Evolutionary conservation across 2,797 vertebrate species (phyloP), one percentile per base, ranked within the genome.

Genomic region (Synaphobranchus kaupii): DNA sequence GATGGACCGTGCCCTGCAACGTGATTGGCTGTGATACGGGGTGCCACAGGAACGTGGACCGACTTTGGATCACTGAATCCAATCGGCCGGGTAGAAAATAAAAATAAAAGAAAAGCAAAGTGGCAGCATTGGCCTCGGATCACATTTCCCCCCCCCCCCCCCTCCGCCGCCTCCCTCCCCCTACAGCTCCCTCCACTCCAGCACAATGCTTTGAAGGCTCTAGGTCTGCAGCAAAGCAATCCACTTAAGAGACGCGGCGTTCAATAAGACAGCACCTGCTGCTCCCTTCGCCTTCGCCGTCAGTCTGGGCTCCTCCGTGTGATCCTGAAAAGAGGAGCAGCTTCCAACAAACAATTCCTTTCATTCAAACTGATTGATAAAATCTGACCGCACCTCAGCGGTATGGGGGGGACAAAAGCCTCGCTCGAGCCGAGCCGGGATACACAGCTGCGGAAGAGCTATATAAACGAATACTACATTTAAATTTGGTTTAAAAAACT

Each of bases 111-210:
- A 83, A 52, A 71, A 90, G 90, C 88, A 81, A 52, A 83, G 87
- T 80, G 89, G 88, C 88, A 91, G 92, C 93, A 90, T 92, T 91
- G 91, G 92, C 85, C 83, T 87, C 39, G 92, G 92, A 93, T 93
- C 90, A 25, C 73, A 88, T 95, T 93, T 76, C 90, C 83, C 85
- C 58, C 13, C 58, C 56, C 56, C 3, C 60, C 17, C 60, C 60
- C 60, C 60, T 2, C 4, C 56, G 10, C 56, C 56, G 17, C 56
- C 4, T 12, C 47, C 60, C 25, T n/a, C 39, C 87, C 85, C 78
- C 73, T 80, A 87, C 54, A 87, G 88, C 85, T 84, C 84, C 86
- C 87, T 89, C 87, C 88, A 89, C 85, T 87, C 84, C 73, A 84
- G 85, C 84, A 76, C 81, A 91, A 90, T 87, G 52, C 89, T 88